Evolutionary conservation across 2,797 vertebrate species (phyloP).

Genomic region (Nasua narica): DNA sequence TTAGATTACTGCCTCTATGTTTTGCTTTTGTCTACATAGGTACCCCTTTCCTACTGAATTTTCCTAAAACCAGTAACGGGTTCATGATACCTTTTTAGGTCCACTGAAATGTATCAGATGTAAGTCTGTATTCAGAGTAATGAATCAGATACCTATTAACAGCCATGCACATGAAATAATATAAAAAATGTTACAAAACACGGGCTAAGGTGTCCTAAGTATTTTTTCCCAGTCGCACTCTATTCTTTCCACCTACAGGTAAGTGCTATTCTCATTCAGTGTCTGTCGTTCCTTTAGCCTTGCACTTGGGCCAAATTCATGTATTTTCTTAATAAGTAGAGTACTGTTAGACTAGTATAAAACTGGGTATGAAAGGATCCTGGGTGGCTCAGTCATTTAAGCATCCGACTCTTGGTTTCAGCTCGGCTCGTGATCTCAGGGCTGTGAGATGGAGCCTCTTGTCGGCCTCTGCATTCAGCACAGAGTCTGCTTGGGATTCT

Average conservation of each 20-base stretch:
- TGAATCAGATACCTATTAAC: neutral
- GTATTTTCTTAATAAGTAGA: neutral
- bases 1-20: neutral
- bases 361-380: neutral
- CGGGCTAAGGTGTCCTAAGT: neutral
- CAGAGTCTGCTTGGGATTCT: neutral
- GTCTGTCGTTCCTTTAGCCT: neutral
- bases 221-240: neutral
- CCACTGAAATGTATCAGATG: neutral
- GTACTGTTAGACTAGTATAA: neutral
- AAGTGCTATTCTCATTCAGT: neutral
- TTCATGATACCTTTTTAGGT: neutral
- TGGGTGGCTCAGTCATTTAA: neutral
- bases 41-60: neutral
- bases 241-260: neutral
- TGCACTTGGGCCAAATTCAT: neutral
- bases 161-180: neutral
- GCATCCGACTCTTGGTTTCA: neutral
- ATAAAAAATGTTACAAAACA: neutral
- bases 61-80: neutral
- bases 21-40: neutral
- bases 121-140: neutral
- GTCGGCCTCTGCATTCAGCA: neutral
- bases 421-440: neutral
- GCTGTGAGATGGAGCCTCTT: neutral